These are phyloP conservation scores for Clepsis dumicolana DNA, from an alignment of 2,888 invertebrate species.

Conservation along the genomic window DNA sequence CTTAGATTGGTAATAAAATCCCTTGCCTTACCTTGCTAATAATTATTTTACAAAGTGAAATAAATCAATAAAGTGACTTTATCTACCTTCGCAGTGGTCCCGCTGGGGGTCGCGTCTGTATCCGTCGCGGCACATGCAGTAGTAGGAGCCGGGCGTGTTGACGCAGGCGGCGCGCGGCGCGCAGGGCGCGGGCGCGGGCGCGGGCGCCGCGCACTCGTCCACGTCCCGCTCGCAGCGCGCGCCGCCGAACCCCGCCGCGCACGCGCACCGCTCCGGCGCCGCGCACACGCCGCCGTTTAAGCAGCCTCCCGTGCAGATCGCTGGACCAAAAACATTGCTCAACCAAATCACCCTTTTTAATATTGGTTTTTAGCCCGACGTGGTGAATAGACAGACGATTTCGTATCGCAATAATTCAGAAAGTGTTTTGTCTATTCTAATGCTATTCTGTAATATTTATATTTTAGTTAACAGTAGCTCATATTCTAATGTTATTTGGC, in stretches of 20 bases:
- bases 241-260: constrained; percentile 93
- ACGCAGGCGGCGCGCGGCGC: constrained; percentile 92
- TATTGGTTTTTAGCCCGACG: no score
- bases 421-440: no score
- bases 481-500: no score
- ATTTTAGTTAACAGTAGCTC: no score
- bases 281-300: constrained; percentile 94
- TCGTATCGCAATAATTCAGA: no score
- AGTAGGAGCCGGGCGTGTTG: constrained; percentile 96
- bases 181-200: constrained; percentile 77
- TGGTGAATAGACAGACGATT: no score
- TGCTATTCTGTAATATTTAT: no score
- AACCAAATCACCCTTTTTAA: no score
- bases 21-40: no score
- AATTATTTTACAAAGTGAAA: no score
- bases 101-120: constrained; percentile 87
- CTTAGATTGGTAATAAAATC: no score
- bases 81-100: constrained; percentile 88
- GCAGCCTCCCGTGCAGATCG: constrained; percentile 92
- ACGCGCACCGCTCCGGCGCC: constrained; percentile 91
- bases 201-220: constrained; percentile 91
- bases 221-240: constrained; percentile 94
- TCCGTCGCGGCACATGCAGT: constrained; percentile 94
- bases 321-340: constrained; percentile 81
- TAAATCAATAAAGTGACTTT: no score